Conservation (phyloP, 2,797 vertebrate genomes). For the Falco biarmicus region DNA sequence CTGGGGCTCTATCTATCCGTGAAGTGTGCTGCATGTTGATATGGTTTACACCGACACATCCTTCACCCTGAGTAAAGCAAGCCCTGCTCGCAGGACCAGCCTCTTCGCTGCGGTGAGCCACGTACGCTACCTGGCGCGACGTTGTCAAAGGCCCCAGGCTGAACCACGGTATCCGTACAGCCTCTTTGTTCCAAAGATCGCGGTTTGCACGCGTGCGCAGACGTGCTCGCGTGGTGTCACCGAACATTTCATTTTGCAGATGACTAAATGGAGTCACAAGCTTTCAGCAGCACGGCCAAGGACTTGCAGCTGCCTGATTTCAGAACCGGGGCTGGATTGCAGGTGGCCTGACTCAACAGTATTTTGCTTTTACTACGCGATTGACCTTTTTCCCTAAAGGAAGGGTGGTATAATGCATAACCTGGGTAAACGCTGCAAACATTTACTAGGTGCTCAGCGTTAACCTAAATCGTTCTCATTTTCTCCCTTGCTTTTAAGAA, state of each 20-base stretch:
- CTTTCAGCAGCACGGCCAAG: neutral
- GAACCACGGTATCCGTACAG: neutral
- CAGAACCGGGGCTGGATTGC: neutral
- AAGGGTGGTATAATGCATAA: neutral
- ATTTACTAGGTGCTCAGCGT: neutral
- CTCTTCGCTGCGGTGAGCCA: neutral
- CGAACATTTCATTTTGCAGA: neutral
- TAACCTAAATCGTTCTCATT: neutral
- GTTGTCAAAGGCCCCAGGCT: neutral
- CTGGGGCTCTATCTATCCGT: neutral
- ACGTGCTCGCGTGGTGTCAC: neutral
- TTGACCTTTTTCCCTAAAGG: neutral
- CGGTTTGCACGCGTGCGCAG: neutral
- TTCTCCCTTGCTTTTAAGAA: neutral
- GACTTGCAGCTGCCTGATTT: neutral
- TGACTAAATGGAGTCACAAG: neutral
- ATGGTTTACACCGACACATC: neutral
- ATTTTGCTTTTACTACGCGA: neutral
- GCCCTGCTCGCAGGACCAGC: neutral
- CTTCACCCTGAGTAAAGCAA: neutral
- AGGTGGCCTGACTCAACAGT: neutral
- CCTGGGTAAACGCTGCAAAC: neutral
- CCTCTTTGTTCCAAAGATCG: neutral
- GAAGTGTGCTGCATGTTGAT: neutral
- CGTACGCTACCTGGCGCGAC: neutral